Evolutionary conservation across 2,888 invertebrate genomes (phyloP).

Genomic region (Spicauda simplicius): DNA sequence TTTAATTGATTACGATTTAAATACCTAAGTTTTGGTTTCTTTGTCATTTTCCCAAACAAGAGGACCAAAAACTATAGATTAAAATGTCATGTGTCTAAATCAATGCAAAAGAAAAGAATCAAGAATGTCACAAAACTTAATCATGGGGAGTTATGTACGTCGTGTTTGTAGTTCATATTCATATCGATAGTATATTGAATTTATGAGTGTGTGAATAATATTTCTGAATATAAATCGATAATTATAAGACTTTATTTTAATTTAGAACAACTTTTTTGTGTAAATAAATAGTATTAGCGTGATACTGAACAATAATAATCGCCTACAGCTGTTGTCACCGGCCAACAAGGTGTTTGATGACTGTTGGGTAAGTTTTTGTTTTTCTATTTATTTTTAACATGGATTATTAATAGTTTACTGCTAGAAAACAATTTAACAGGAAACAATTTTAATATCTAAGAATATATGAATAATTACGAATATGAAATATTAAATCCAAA

Average conservation of each 20-base stretch:
- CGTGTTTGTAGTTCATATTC: neutral
- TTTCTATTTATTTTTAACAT: neutral
- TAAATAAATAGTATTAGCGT: slow-evolving; percentile 7
- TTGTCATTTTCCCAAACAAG: no score
- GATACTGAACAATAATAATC: slow-evolving; percentile 6
- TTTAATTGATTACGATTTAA: no score
- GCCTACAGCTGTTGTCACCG: slow-evolving; percentile 23
- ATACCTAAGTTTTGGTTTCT: no score
- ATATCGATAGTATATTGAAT: neutral
- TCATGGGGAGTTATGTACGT: neutral
- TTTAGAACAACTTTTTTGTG: neutral
- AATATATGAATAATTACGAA: no score
- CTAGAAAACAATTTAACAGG: neutral
- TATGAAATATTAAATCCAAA: no score
- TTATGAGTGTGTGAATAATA: neutral
- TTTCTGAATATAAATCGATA: neutral
- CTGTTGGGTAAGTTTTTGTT: slow-evolving; percentile 6
- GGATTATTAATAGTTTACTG: neutral
- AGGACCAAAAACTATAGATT: no score
- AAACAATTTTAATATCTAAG: no score
- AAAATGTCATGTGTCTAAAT: no score
- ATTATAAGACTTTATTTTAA: neutral
- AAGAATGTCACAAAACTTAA: neutral
- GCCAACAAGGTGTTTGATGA: slow-evolving; percentile 10
- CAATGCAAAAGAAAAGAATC: no score